Conservation (phyloP, 2,113 vertebrate species). For the Arvicanthis niloticus region DNA sequence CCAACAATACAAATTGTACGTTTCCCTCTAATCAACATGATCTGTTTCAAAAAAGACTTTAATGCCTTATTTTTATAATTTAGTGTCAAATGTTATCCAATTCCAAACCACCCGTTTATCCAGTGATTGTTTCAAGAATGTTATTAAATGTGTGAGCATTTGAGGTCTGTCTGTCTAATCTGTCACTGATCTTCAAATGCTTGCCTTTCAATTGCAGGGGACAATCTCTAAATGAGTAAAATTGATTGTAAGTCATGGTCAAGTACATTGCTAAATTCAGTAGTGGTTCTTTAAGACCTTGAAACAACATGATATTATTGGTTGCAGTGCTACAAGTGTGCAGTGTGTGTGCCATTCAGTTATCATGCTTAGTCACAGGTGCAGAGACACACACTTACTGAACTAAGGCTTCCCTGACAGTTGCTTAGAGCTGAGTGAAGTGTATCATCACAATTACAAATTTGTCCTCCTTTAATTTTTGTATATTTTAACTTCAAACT, state of each 20-base stretch:
- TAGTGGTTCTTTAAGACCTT: not conserved
- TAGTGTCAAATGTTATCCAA: not conserved
- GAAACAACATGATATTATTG: not conserved
- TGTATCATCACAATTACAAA: too few species aligned
- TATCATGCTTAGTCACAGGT: not conserved
- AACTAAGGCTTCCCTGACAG: not conserved
- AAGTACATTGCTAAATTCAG: not conserved
- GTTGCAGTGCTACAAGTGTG: not conserved
- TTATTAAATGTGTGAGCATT: not conserved
- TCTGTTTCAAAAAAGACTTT: not conserved
- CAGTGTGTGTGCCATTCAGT: not conserved
- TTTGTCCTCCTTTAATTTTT: not conserved
- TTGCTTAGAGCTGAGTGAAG: not conserved
- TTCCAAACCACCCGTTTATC: not conserved
- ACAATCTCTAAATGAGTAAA: not conserved
- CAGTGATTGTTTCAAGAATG: not conserved
- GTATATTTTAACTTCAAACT: not conserved
- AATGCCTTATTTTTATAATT: not conserved
- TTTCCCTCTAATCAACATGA: not conserved
- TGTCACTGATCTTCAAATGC: not conserved
- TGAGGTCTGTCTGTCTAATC: not conserved
- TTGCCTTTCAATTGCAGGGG: not conserved
- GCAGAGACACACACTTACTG: not conserved
- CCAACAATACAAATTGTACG: not conserved
- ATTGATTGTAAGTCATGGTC: not conserved